These are phyloP conservation scores for Oophaga pumilio DNA, from an alignment of 2,113 vertebrate genomes.

Conservation along the genomic window DNA sequence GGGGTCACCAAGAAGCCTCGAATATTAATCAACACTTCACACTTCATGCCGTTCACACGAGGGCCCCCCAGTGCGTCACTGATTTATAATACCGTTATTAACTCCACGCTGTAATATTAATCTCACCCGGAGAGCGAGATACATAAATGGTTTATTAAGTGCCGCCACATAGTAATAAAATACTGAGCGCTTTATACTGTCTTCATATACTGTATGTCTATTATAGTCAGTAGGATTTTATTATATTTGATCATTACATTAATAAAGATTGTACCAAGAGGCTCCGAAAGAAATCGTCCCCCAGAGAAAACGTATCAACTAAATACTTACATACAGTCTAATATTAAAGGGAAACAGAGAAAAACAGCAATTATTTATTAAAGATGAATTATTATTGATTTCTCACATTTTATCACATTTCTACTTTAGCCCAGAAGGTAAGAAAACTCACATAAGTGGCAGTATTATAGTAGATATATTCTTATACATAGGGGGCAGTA, in stretches of 20 bases:
- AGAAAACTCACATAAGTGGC: too few relatives aligned
- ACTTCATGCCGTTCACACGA: not conserved
- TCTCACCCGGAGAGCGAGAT: not conserved
- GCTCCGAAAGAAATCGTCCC: not conserved
- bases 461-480: slow-evolving; percentile 12
- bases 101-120: not conserved
- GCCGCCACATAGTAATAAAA: not conserved
- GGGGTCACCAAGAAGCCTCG: not conserved
- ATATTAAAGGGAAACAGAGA: not conserved
- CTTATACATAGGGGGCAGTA: not conserved
- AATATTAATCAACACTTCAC: not conserved
- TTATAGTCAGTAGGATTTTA: not conserved
- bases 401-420: not conserved
- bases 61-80: not conserved
- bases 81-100: not conserved
- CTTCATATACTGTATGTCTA: not conserved
- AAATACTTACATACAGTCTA: not conserved
- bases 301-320: not conserved
- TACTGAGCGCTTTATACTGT: not conserved
- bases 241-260: not conserved
- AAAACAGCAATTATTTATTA: not conserved
- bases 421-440: not conserved
- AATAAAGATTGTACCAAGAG: not conserved
- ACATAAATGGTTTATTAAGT: not conserved
- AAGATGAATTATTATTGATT: not conserved